Evolutionary conservation across 2,113 vertebrate species (phyloP).

Genomic region (Takifugu bimaculatus): DNA sequence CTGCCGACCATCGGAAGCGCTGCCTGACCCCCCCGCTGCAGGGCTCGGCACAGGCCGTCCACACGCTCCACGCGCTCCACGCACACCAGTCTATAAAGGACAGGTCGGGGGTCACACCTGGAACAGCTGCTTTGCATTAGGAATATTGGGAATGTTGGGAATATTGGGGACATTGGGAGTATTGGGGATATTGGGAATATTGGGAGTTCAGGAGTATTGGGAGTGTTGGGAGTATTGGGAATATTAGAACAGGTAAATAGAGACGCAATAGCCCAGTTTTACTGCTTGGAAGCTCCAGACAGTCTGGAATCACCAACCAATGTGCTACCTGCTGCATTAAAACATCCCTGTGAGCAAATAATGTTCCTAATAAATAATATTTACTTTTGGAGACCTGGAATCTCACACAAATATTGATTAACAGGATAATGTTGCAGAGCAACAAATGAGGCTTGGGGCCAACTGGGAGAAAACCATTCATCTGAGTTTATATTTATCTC

Average conservation of each 20-base stretch:
- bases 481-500: no score
- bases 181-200: conserved; percentile 6
- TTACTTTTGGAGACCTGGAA: no score
- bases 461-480: no score
- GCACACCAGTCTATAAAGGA: conserved; percentile 74
- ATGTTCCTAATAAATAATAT: no score
- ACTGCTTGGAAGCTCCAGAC: not conserved
- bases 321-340: not conserved
- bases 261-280: conserved; percentile 5
- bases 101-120: no score
- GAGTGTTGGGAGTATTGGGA: conserved; percentile 5
- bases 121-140: no score
- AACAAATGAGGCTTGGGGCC: no score
- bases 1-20: conserved; percentile 68
- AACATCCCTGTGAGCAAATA: no score
- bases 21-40: conserved; percentile 83
- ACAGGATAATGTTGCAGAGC: no score
- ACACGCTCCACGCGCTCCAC: conserved; percentile 82
- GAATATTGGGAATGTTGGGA: not conserved
- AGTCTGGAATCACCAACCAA: not conserved
- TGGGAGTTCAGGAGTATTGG: not conserved
- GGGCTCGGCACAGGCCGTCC: conserved; percentile 81
- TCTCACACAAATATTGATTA: no score
- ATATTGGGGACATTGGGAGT: not conserved
- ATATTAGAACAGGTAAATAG: not conserved